Base-by-base conservation (phyloP, 2,888 invertebrate genomes). In the Anoncus sp. region DNA sequence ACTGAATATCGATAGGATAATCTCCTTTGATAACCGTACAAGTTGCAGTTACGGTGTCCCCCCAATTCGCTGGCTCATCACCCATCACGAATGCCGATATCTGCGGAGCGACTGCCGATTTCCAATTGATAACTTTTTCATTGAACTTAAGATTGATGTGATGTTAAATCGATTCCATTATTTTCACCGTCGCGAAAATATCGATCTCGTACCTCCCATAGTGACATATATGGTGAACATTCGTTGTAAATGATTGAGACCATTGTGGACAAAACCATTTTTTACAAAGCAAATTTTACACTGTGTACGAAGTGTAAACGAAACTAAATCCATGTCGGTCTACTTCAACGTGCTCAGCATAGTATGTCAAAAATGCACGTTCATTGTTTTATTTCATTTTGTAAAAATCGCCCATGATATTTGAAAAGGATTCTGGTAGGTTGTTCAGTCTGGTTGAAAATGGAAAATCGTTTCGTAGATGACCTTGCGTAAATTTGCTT, bases 11-110 rank as follows among this genome's bases (percentile, higher is more conserved):
- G 87, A 97, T 93, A 1, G 96, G 96, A 76, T 94, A 92, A 91
- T 97, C 96, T 77, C 96, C 96, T 91, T 95, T 94, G 77, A 94
- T 93, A 60, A 95, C 94, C 80, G 94, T 94, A 89, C 96, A 96
- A 75, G 93, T 94, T 86, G 94, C 93, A 87, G 94, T 94, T 31
- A 94, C 94, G 59, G 94, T 94, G 89, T 95, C 95, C 77, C 95
- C 95, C 84, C 94, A 94, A 89, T 94, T 95, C 53, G 95, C 92
- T n/a, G 94, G 93, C 86, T 95, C 94, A 77, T 94, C 94, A 80
- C 95, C 95, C 88, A 96, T 95, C 80, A 93, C 90, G 89, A 96
- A 96, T 80, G 94, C 94, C 84, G 94, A 93, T 87, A 96, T 95
- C 93, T 94, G 94, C 81, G 96, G 96, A 87, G 94, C 93, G 92